A percentile compares a stretch with the other conserved stretches of the same genome.
Evolutionary conservation across 2,888 invertebrate genomes (phyloP).

Genomic region (Lordiphosa andalusiaca): DNA sequence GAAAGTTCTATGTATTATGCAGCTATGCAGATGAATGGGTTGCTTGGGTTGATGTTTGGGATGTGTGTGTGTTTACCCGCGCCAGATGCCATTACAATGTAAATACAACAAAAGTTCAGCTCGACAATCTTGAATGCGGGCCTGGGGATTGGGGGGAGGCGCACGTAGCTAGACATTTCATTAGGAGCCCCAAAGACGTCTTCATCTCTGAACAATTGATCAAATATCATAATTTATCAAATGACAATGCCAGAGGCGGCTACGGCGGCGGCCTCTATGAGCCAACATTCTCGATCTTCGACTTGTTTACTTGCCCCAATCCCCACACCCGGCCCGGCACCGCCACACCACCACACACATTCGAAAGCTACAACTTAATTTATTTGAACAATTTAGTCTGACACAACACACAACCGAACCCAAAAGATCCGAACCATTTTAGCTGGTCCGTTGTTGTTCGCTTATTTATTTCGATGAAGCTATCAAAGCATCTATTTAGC

Average conservation of each 20-base stretch:
- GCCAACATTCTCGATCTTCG: conserved; percentile 52
- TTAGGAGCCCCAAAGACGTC: conserved; percentile 21
- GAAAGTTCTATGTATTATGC: conserved; percentile 58
- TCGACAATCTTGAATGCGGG: conserved; percentile 64
- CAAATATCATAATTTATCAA: conserved; percentile 77
- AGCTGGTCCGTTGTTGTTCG: conserved; percentile 36
- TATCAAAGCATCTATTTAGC: conserved; percentile 68
- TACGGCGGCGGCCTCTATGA: conserved; percentile 60
- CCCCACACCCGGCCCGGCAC: conserved; percentile 49
- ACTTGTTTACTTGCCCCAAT: conserved; percentile 69
- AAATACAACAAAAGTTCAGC: conserved; percentile 70
- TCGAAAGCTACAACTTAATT: conserved; percentile 74
- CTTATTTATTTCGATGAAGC: conserved; percentile 67
- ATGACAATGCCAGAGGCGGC: conserved; percentile 60
- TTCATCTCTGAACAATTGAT: conserved; percentile 69
- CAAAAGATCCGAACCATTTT: conserved; percentile 12
- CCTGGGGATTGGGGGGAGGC: conserved; percentile 1
- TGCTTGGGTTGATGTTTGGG: conserved; percentile 16
- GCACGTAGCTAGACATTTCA: conserved; percentile 2
- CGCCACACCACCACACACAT: conserved; percentile 24
- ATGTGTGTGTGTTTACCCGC: conserved; percentile 52
- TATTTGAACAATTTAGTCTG: conserved; percentile 75
- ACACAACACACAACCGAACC: conserved; percentile 47
- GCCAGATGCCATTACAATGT: conserved; percentile 75
- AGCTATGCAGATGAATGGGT: conserved; percentile 67